phyloP scores from a whole-genome alignment of 2,797 vertebrate genomes.

The Enteromius mattozi region DNA sequence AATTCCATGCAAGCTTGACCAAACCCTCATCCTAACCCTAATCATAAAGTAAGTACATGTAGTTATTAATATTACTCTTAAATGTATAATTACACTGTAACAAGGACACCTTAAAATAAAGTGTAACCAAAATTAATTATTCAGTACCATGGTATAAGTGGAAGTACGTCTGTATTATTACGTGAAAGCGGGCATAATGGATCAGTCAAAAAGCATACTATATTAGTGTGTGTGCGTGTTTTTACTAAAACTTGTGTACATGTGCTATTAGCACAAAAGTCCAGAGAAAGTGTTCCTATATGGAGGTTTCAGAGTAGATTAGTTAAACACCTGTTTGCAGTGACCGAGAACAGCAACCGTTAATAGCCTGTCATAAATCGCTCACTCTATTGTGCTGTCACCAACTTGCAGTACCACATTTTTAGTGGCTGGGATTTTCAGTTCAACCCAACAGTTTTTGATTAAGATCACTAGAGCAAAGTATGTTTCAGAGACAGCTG shows the following conservation, averaged over 20 bases:
- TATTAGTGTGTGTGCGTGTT: not conserved
- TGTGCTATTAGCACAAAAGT: not conserved
- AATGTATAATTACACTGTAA: too few species aligned
- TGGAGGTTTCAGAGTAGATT: constrained; percentile 65
- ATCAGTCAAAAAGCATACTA: not conserved
- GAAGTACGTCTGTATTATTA: not conserved
- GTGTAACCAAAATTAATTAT: not conserved
- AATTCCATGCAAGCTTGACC: too few species aligned
- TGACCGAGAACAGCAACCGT: constrained; percentile 73
- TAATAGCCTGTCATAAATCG: constrained; percentile 79
- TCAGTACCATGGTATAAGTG: not conserved
- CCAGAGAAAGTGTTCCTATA: constrained; percentile 59
- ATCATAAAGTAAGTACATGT: too few species aligned
- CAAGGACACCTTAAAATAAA: not conserved
- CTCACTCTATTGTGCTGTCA: constrained; percentile 80
- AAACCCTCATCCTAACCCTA: too few species aligned
- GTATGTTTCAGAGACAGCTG: constrained; percentile 32
- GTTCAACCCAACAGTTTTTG: constrained; percentile 23
- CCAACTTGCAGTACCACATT: constrained; percentile 72
- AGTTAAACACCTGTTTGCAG: constrained; percentile 81
- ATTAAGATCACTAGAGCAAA: constrained; percentile 32
- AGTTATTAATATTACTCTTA: too few species aligned
- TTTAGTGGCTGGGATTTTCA: constrained; percentile 59
- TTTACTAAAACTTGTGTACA: not conserved
- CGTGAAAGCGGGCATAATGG: not conserved